Percentiles rank a stretch among this genome's conserved stretches.
Evolutionary conservation across 2,888 invertebrate species (phyloP).

Genomic region (Coelogynopora nodosa): DNA sequence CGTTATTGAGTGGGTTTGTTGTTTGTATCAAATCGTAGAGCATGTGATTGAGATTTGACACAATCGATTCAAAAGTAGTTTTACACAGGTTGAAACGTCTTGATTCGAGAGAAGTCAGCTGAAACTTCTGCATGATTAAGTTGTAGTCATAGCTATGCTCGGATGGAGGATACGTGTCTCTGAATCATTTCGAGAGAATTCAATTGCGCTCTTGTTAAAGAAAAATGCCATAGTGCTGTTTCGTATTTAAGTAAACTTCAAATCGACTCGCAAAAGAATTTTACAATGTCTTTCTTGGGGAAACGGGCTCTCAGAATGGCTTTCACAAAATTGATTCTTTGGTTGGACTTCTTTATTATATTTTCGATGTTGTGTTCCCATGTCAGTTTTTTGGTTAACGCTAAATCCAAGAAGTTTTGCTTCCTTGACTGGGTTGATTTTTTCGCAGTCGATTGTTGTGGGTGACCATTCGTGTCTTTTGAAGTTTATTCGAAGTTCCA

Average conservation of each 20-base stretch:
- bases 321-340: background rate
- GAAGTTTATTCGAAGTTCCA: no score
- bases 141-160: background rate
- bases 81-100: background rate
- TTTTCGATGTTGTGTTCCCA: background rate
- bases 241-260: background rate
- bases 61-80: background rate
- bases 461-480: no score
- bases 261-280: background rate
- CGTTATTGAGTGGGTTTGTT: no score
- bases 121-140: background rate
- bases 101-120: background rate
- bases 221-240: background rate
- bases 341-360: background rate
- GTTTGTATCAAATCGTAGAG: background rate
- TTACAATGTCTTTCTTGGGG: background rate
- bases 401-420: background rate
- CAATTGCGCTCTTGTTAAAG: background rate
- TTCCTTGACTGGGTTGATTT: no score
- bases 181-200: background rate
- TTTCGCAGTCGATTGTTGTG: no score
- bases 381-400: background rate
- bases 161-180: background rate
- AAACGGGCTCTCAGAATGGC: background rate
- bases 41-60: background rate